phyloP scores from a whole-genome alignment of 2,888 invertebrate species.

The Miltochrista miniata region DNA sequence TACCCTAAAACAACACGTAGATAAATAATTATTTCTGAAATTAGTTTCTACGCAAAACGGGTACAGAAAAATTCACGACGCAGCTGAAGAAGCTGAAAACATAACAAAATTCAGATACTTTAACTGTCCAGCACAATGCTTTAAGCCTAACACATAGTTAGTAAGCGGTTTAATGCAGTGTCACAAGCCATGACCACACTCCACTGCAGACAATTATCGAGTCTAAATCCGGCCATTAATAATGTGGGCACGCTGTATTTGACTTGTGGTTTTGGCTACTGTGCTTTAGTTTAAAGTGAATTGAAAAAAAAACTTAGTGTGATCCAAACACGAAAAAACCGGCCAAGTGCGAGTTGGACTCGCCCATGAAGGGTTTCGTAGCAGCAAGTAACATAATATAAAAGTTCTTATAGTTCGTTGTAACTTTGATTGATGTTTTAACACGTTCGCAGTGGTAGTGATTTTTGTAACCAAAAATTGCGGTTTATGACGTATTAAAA shows the following conservation, averaged over 20 bases:
- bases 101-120: neutral
- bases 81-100: neutral
- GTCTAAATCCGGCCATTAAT: conserved; percentile 53
- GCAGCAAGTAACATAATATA: too few species aligned
- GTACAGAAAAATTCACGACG: neutral
- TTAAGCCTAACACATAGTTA: conserved; percentile 18
- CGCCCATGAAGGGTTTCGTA: too few species aligned
- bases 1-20: neutral
- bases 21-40: neutral
- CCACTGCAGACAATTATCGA: conserved; percentile 50
- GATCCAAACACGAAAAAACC: too few species aligned
- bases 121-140: conserved; percentile 4
- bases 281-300: too few species aligned
- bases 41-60: too few species aligned
- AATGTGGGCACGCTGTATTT: conserved; percentile 55
- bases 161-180: conserved; percentile 32
- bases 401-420: too few species aligned
- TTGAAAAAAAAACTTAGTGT: too few species aligned
- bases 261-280: conserved; percentile 42
- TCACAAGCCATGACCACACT: conserved; percentile 46
- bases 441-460: too few species aligned
- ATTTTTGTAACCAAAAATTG: too few species aligned
- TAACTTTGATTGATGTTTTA: too few species aligned
- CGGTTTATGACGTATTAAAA: too few species aligned
- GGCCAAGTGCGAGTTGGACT: too few species aligned